Conservation (phyloP, 1,140 invertebrate species). For the Argopecten irradians region DNA sequence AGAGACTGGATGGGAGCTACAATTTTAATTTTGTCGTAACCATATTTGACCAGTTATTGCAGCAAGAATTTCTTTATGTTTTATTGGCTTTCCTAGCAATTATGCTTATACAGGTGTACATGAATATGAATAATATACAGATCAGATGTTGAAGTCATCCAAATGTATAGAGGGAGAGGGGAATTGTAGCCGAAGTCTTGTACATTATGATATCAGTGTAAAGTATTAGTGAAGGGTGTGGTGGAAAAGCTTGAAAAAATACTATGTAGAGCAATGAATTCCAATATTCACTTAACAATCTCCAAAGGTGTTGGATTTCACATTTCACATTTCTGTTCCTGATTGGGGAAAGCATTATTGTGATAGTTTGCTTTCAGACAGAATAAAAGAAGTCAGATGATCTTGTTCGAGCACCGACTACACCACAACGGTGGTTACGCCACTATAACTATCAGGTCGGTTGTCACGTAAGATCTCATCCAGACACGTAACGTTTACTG, state of each 20-base stretch:
- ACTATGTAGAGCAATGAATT: neutral
- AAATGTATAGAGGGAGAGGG: no score
- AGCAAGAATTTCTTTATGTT: no score
- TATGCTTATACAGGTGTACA: no score
- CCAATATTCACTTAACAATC: neutral
- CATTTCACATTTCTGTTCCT: neutral
- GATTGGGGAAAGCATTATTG: neutral
- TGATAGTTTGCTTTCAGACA: neutral
- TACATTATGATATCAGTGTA: neutral
- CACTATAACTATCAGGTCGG: neutral
- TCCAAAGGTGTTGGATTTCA: neutral
- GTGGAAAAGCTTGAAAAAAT: neutral
- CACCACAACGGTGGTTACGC: neutral
- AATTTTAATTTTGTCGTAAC: no score
- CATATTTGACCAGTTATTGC: no score
- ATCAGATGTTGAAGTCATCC: no score
- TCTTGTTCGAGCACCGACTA: neutral
- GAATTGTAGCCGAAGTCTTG: no score
- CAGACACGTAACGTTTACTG: neutral
- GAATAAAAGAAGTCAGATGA: slow-evolving; percentile 9
- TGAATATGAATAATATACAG: no score
- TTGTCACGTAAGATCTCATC: neutral
- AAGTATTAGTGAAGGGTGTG: neutral
- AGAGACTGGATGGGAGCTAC: no score
- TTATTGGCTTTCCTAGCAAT: no score